Evolutionary conservation across 1,140 invertebrate species (phyloP), one percentile per base, ranked within the genome.

Genomic region (Drosophila ananassae): DNA sequence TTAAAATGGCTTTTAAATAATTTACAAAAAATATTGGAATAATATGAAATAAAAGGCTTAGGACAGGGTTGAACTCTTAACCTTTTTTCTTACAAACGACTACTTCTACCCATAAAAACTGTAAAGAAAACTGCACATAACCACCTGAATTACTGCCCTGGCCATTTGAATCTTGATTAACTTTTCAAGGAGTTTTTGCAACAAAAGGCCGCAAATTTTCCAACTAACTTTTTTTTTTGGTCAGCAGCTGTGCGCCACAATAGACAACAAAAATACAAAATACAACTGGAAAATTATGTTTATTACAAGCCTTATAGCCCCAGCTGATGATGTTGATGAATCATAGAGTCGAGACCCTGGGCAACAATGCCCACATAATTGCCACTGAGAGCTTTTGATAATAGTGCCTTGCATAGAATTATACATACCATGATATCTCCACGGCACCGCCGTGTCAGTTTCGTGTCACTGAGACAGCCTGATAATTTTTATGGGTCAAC

Each of bases 361-460:
- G 22, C 58, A 74, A 75, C 72, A 75, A 75, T 75, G 71, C 72
- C 71, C 71, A 74, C 72, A 74, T 75, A 75, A 75, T 75, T 74
- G 71, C 72, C 72, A 74, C 59, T 37, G 68, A 72, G 68, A 71
- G 72, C 53, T 74, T 74, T 56, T 57, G 72, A 75, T 75, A 75
- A 75, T 74, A 74, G 66, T 74, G 71, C 53, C 47, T 47, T 39
- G 28, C 54, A 72, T 32, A 52, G 66, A 21, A 21, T 13, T 46
- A 60, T 71, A 52, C 32, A 47, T 39, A 56, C 32, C 52, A 28
- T 60, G 67, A 52, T 72, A 72, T 72, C 55, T 60, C 21, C 25
- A 51, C 46, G 30, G 62, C 37, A 50, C 30, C 25, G 39, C 32
- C 46, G 47, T 28, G 61, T 69, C 62, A 32, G 41, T 48, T 32